Base-by-base conservation (phyloP, 2,888 invertebrate species). In the Rhimphoctona megacephalus region DNA sequence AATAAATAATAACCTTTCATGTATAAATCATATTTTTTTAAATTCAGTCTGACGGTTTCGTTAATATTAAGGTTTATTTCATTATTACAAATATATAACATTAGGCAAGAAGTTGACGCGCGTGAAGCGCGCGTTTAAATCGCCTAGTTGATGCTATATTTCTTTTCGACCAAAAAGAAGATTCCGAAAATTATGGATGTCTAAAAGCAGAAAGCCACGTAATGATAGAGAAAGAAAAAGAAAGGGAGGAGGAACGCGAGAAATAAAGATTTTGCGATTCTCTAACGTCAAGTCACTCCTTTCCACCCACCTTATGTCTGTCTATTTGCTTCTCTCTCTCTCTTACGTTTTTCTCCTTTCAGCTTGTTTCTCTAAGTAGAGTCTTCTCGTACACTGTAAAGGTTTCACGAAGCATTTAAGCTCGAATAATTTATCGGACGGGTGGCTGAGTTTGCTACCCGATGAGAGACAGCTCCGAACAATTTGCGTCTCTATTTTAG, bases 211-310 rank as follows among this genome's bases (percentile, higher is more conserved):
- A 49, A 17, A 54, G 52, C 54, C 17, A 78, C 2, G 17, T n/a
- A 39, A n/a, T n/a, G n/a, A 67, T n/a, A 36, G 9, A 39, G 11
- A n/a, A 39, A 52, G 22, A 49, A 73, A 57, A 76, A 22, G 8
- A 14, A 22, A 17, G 19, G 9, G 6, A 5, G 39, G 49, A 30
- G 22, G 36, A 67, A 14, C 9, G 77, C 36, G 49, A 46, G 78
- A 74, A 77, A 67, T 61, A 14, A 30, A 57, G 79, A 82, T 74
- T 77, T 49, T 77, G 52, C 11, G 54, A 78, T 83, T 61, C 74
- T 74, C 73, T 83, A 87, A 83, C 88, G 85, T 85, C 82, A 83
- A 83, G 85, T 74, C 57, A 72, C 77, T 83, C 72, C n/a, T n/a
- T n/a, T n/a, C n/a, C n/a, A n/a, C n/a, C n/a, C n/a, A n/a, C n/a